Percentiles rank a stretch among this genome's conserved stretches.
Evolutionary conservation across 2,113 vertebrate genomes (phyloP).

Genomic region (Pygoscelis adeliae): DNA sequence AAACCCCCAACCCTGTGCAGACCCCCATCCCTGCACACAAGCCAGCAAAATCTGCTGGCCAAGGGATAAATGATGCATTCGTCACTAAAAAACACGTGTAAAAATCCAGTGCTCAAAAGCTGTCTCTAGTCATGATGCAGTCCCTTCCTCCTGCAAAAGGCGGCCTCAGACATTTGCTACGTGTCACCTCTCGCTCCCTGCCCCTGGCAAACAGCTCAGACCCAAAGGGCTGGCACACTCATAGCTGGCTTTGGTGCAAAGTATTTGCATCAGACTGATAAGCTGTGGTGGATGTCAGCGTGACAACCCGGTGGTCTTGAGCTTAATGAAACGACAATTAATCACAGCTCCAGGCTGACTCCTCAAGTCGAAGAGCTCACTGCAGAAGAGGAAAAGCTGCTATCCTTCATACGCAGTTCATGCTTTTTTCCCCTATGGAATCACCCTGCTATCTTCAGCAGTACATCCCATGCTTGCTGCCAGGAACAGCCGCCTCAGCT

Average conservation of each 20-base stretch:
- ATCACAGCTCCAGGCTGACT: not conserved
- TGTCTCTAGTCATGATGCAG: not conserved
- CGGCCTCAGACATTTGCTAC: rapidly evolving
- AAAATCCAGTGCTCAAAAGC: not conserved
- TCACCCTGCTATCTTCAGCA: not conserved
- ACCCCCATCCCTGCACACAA: not conserved
- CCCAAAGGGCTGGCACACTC: not conserved
- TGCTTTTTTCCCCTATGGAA: not conserved
- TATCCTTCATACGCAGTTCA: not conserved
- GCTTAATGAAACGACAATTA: not conserved
- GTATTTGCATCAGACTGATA: not conserved
- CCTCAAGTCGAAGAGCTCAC: not conserved
- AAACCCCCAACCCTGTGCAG: not conserved
- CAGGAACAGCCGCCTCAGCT: not conserved
- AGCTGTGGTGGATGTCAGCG: not conserved
- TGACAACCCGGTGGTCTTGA: not conserved
- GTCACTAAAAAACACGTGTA: not conserved
- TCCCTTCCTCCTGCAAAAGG: not conserved
- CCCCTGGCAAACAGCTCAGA: not conserved
- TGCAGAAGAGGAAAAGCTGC: not conserved
- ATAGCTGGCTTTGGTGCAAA: not conserved
- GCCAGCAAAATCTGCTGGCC: not conserved
- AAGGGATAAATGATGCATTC: not conserved
- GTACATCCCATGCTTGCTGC: not conserved
- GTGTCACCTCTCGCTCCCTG: not conserved